Evolutionary conservation across 2,888 invertebrate genomes (phyloP), one percentile per base, ranked within the genome.

Genomic region (Caenorhabditis sp.): DNA sequence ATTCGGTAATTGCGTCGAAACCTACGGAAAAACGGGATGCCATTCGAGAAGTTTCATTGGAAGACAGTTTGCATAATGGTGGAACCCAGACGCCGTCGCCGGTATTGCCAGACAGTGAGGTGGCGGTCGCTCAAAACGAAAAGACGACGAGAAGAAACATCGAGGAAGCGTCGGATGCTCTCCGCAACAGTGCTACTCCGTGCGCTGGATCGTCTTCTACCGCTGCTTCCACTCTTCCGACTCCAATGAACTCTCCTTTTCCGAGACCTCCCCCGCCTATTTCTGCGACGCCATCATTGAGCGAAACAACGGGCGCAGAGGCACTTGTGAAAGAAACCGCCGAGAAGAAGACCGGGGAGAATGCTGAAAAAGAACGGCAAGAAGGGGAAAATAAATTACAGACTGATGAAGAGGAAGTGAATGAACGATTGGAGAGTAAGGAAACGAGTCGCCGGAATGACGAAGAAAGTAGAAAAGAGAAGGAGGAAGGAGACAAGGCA

Each of bases 171-270:
- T 9, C 26, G 7, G n/a, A 50, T 2, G 17, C 22, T 17, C 26
- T n/a, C 7, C 62, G 62, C 4, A 41, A 32, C 6, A 43, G 39
- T 2, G 9, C 41, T 13, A 48, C 61, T 6, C 63, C 63, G 5
- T 9, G 61, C 15, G 48, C 43, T 13, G 35, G 56, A 27, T 30
- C 27, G 17, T 1, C n/a, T 2, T 13, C n/a, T 13, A 8, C 27
- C 1, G 13, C 17, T 27, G 27, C 50, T 30, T 26, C 27, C 6
- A 9, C 35, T 24, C 7, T 13, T 24, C 3, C 6, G 1, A n/a
- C 35, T 17, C 6, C 30, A 2, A 32, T 59, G 15, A 7, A 20
- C 20, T n/a, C 46, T 26, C 45, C 43, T 22, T 5, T 59, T 13
- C 20, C 43, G 17, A 13, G 3, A 22, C 20, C 27, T 27, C 13